Evolutionary conservation across 2,113 vertebrate species (phyloP), one percentile per base, ranked within the genome.

Genomic region (Galeopterus variegatus): DNA sequence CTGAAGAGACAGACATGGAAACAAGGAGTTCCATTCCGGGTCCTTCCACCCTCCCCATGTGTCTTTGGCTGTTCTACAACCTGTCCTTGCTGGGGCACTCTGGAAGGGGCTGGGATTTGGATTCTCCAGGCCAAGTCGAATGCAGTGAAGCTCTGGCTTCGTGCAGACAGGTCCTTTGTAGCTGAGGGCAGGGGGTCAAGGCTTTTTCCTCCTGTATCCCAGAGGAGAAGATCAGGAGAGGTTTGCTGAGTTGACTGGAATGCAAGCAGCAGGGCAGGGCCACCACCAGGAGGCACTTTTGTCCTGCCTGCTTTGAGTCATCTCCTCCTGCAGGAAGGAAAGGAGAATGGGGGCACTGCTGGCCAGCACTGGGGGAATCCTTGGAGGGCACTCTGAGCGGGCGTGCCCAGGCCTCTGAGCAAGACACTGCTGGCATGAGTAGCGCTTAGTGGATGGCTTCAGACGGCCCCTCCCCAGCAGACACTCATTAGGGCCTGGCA

Each of bases 241-340:
- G 1, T 19, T 41, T 73, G 36, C 11, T 3, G 7, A 28, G 50
- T 19, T 56, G 65, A 90, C 24, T 9, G 50, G 41, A 73, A 41
- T 41, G 31, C 58, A 65, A 88, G 36, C 41, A 6, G 19, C 26
- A 0, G 5, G 8, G 19, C 26, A 0, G 5, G 65, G 77, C 24
- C 9, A 54, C 97, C 93, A 91, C 93, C 56, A 94, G 95, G 97
- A 90, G 97, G 95, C 95, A 73, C 91, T 73, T 94, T 67, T 12
- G 48, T 79, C 45, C 36, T 2, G 0, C 21, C 65, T 86, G n/a
- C 50, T 15, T 60, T n/a, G 77, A 73, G n/a, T 64, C 33, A 33
- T 56, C 17, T 12, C 28, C 76, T 56, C 33, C 52, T 5, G 6
- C 5, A 26, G 50, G 19, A 60, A 36, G 17, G 48, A 31, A 67